phyloP scores from a whole-genome alignment of 2,113 vertebrate species.

The Chloropsis cyanopogon region DNA sequence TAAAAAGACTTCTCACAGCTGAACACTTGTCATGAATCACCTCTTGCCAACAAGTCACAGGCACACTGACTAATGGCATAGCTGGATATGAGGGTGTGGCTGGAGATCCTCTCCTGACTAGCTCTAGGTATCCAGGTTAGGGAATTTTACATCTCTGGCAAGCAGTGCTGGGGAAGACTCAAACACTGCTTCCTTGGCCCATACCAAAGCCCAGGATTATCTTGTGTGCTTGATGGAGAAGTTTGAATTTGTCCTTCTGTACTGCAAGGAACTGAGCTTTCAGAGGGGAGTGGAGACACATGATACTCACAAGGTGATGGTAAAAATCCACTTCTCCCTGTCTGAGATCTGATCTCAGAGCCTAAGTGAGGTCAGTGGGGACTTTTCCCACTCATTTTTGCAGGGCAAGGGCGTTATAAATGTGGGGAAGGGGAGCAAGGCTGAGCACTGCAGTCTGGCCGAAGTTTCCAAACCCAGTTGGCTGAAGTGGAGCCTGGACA shows the following conservation, averaged over 20 bases:
- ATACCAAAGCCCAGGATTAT: background rate
- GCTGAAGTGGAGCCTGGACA: background rate
- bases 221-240: background rate
- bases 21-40: background rate
- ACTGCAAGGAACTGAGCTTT: background rate
- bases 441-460: background rate
- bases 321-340: background rate
- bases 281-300: fast-evolving
- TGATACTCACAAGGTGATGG: background rate
- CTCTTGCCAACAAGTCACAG: background rate
- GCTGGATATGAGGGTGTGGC: background rate
- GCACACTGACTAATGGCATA: background rate
- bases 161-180: background rate
- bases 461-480: background rate
- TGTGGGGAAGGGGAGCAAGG: fast-evolving
- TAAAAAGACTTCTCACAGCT: background rate
- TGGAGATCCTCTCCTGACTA: background rate
- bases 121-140: background rate
- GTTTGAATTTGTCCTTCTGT: background rate
- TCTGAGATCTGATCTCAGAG: background rate
- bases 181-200: background rate
- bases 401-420: background rate
- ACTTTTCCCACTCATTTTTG: background rate
- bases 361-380: background rate
- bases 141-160: background rate